phyloP scores from a whole-genome alignment of 1,140 invertebrate species.

The Fopius arisanus region DNA sequence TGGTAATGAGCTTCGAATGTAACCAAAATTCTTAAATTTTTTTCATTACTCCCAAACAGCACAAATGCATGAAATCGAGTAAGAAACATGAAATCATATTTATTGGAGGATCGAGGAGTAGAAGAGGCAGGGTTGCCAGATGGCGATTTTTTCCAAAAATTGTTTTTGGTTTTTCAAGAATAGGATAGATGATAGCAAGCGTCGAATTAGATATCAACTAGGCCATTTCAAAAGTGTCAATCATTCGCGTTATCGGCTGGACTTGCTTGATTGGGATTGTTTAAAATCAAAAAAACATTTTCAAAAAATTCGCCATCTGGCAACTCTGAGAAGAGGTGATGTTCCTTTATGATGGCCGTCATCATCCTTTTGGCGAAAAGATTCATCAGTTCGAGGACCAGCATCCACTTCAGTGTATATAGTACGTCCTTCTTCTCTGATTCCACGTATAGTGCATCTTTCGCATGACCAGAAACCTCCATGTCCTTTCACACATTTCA shows the following conservation, averaged over 20 bases:
- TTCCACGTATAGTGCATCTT: conserved; percentile 19
- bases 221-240: too few relatives aligned
- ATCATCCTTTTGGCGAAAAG: conserved; percentile 11
- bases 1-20: background rate
- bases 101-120: background rate
- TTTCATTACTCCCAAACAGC: conserved; percentile 21
- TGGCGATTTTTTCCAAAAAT: too few relatives aligned
- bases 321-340: conserved; percentile 10
- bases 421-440: conserved; percentile 17
- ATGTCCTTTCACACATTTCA: conserved; percentile 22
- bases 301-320: too few relatives aligned
- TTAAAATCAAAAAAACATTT: too few relatives aligned
- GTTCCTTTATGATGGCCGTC: conserved; percentile 18
- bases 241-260: too few relatives aligned
- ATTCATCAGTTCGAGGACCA: conserved; percentile 7
- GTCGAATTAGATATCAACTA: too few relatives aligned
- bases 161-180: too few relatives aligned
- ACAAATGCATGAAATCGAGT: conserved; percentile 28
- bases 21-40: conserved; percentile 25
- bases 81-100: conserved; percentile 14
- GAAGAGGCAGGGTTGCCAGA: too few relatives aligned
- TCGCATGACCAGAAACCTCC: conserved; percentile 30
- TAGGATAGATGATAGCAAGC: too few relatives aligned
- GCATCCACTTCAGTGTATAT: conserved; percentile 9
- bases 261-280: too few relatives aligned